A percentile compares a stretch with the other conserved stretches of the same genome.
Evolutionary conservation across 2,113 vertebrate genomes (phyloP).

Genomic region (Boleophthalmus pectinirostris): DNA sequence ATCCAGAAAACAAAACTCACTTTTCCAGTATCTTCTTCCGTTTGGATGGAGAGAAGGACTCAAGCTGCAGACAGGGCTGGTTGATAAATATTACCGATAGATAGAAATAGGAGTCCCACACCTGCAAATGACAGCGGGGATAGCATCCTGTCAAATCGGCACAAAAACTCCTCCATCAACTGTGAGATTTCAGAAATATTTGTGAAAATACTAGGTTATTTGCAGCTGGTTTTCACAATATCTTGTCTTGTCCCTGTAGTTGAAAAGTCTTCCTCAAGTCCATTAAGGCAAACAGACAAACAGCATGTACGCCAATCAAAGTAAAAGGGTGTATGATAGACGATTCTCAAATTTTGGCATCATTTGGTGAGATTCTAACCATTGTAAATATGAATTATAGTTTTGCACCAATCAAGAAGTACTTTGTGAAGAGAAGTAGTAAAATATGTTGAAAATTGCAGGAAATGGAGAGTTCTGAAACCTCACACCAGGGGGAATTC

Average conservation of each 20-base stretch:
- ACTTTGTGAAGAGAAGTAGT: too few relatives aligned
- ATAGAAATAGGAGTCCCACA: conserved; percentile 99
- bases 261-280: neutral
- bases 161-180: neutral
- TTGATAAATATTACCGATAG: conserved; percentile 99
- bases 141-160: neutral
- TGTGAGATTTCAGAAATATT: neutral
- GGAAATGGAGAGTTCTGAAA: too few relatives aligned
- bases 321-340: too few relatives aligned
- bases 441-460: too few relatives aligned
- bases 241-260: neutral
- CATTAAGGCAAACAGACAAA: too few relatives aligned
- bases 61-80: conserved; percentile 94
- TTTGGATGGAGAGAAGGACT: conserved; percentile 96
- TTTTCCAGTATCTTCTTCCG: conserved; percentile 97
- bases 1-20: conserved; percentile 75
- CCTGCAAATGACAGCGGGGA: conserved; percentile 70
- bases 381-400: too few relatives aligned
- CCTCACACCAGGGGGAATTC: too few relatives aligned
- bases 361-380: too few relatives aligned
- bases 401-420: too few relatives aligned
- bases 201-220: neutral
- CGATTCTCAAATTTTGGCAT: too few relatives aligned
- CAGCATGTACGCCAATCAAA: neutral
- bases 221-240: neutral